Percentiles rank a stretch among this genome's conserved stretches.
Evolutionary conservation across 2,888 invertebrate species (phyloP).

Genomic region (Xylocampa areola): DNA sequence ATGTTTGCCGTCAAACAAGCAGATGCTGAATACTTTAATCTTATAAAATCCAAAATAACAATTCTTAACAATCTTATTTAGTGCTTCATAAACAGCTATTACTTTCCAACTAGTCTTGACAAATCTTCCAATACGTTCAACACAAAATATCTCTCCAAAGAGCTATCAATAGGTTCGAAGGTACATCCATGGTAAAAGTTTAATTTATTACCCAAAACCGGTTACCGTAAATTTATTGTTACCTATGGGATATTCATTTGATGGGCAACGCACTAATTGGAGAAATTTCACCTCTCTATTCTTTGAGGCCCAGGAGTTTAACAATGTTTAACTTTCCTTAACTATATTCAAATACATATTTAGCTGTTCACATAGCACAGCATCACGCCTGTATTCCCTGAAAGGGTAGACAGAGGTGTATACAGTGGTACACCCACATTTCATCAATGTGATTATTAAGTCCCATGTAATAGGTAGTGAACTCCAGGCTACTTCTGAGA

Average conservation of each 20-base stretch:
- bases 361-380: too few species aligned
- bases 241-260: slow-evolving; percentile 68
- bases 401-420: too few species aligned
- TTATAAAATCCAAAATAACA: too few species aligned
- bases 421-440: too few species aligned
- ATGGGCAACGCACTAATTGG: slow-evolving; percentile 74
- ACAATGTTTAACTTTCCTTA: slow-evolving; percentile 16
- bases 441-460: too few species aligned
- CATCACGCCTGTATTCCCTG: too few species aligned
- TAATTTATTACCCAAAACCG: slow-evolving; percentile 55
- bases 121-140: slow-evolving; percentile 38
- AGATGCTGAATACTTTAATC: too few species aligned
- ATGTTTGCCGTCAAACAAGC: too few species aligned
- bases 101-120: slow-evolving; percentile 36
- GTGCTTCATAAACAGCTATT: too few species aligned
- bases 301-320: slow-evolving; percentile 33
- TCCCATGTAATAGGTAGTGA: too few species aligned
- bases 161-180: slow-evolving; percentile 19
- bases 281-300: slow-evolving; percentile 63
- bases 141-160: slow-evolving; percentile 30
- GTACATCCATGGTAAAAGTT: slow-evolving; percentile 31
- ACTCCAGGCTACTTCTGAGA: too few species aligned
- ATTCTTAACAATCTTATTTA: too few species aligned
- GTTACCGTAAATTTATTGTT: slow-evolving; percentile 52
- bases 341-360: background rate